Base-by-base conservation (phyloP, 1,140 invertebrate genomes). In the Caerostris extrusa region DNA sequence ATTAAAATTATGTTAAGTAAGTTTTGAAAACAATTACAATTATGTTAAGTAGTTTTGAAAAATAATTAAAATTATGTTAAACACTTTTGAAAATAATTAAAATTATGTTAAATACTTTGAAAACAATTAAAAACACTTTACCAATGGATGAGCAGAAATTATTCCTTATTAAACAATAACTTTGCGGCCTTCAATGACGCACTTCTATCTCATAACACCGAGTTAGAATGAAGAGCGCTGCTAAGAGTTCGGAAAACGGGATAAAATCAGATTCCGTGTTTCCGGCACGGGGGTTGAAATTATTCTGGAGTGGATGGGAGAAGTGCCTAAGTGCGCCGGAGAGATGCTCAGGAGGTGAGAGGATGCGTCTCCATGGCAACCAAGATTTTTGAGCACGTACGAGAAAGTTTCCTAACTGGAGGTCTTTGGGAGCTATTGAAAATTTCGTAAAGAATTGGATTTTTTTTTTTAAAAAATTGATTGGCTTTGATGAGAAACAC, bases 401-500 rank as follows among this genome's bases (percentile, higher is more conserved):
- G 71, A 5, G 10, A 5, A 77, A 77, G 34, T 10, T 77, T 77
- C 34, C 12, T 77, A 50, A 50, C 50, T 10, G 3, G 2, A 7
- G 50, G 34, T 77, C 34, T 50, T 77, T 12, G 50, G 7, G 69
- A 7, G 3, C 69, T 4, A 77, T 50, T 77, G 34, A 50, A 14
- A 34, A 77, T 77, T 77, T 50, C 50, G 71, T 77, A 77, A 50
- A 77, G 10, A 12, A 50, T 4, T 12, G 12, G 6, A 50, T 77
- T 77, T 34, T 7, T 77, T 77, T 34, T 7, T 34, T 34, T 0
- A 34, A 12, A 77, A 50, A 77, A 34, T 53, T 77, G 71, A 77
- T 77, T 77, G 12, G 71, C 6, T 12, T 77, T 77, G 53, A 77
- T 77, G 71, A 12, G 71, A 53, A 53, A 77, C 71, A 77, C 71